Evolutionary conservation across 2,888 invertebrate species (phyloP).

Genomic region (Ophion costatus): DNA sequence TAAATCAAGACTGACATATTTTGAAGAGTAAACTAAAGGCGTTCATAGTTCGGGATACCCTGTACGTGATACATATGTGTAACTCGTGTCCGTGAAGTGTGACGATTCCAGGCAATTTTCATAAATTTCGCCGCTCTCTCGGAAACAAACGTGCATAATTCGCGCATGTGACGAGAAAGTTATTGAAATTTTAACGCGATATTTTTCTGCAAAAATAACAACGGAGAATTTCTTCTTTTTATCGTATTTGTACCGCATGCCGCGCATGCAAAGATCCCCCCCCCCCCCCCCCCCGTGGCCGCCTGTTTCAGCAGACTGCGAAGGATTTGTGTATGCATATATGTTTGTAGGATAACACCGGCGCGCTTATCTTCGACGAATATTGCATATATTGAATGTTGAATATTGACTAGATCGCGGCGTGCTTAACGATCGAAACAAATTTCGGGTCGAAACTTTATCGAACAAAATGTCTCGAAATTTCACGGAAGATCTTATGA

Average conservation of each 20-base stretch:
- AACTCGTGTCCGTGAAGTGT: constrained; percentile 31
- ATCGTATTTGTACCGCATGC: constrained; percentile 14
- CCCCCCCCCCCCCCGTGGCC: too few species aligned
- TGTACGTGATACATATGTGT: background rate
- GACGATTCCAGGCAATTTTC: constrained; percentile 45
- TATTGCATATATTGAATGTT: constrained; percentile 6
- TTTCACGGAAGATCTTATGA: background rate
- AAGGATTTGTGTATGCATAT: background rate
- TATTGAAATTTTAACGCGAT: constrained; percentile 34
- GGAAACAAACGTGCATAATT: constrained; percentile 17
- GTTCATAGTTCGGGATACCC: constrained; percentile 3
- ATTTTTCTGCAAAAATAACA: constrained; percentile 34
- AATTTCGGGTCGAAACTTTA: background rate
- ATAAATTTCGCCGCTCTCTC: constrained; percentile 42
- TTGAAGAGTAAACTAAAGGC: background rate
- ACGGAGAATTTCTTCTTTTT: constrained; percentile 5
- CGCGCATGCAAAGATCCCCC: constrained; percentile 9
- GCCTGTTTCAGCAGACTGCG: background rate
- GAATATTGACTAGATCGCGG: background rate
- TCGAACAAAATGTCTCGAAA: background rate
- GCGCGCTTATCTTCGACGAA: background rate
- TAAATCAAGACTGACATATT: background rate
- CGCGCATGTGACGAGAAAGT: constrained; percentile 19
- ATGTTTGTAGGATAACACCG: background rate
- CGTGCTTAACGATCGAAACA: background rate